Conservation (phyloP, 2,888 invertebrate species). For the Tipula unca region DNA sequence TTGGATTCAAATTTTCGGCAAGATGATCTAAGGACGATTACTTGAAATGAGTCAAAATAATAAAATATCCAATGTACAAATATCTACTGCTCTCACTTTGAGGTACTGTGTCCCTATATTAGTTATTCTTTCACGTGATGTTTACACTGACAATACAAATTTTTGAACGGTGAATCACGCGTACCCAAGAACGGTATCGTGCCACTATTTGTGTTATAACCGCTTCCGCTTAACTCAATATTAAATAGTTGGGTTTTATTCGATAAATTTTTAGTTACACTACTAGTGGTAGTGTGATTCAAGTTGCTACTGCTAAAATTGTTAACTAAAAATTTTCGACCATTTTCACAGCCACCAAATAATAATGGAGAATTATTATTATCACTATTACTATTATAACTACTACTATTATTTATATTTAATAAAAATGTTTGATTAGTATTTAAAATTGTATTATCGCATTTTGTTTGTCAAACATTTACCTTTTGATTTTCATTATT, state of each 20-base stretch:
- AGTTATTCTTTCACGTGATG: constrained; percentile 23
- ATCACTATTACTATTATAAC: not conserved
- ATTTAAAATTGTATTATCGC: constrained; percentile 21
- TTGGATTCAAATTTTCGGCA: no score
- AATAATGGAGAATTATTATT: constrained; percentile 1
- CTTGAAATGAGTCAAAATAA: no score
- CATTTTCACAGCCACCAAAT: constrained; percentile 20
- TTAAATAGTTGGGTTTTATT: constrained; percentile 15
- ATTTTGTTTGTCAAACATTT: constrained; percentile 38
- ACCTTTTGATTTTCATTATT: not conserved
- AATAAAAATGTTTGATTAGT: constrained; percentile 16
- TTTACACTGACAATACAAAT: constrained; percentile 26
- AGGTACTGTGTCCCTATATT: not conserved
- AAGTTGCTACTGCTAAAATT: not conserved
- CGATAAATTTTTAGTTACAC: not conserved
- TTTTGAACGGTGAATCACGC: constrained; percentile 24
- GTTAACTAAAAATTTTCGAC: constrained; percentile 17
- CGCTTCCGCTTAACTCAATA: not conserved
- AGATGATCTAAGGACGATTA: no score
- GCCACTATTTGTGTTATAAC: not conserved
- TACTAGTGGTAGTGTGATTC: not conserved
- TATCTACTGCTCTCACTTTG: not conserved
- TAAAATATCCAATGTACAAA: not conserved
- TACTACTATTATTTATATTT: constrained; percentile 14
- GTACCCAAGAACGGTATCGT: not conserved